Conservation (phyloP, 2,888 invertebrate species). For the Seira musarum region DNA sequence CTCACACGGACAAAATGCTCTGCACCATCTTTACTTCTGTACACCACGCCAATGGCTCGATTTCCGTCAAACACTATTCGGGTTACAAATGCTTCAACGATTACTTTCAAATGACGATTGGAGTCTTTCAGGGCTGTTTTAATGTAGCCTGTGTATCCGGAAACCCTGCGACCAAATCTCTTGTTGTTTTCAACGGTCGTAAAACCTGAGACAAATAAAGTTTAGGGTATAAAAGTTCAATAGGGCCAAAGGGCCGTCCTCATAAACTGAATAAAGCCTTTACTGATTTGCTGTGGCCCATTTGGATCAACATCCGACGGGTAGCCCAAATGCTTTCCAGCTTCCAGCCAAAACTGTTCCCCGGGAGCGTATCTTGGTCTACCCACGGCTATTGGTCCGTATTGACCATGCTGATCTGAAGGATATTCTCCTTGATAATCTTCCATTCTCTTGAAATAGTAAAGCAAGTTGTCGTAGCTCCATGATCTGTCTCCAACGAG, state of each 20-base stretch:
- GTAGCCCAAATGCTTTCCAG: conserved; percentile 18
- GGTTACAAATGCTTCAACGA: conserved; percentile 22
- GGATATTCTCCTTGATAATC: conserved; percentile 33
- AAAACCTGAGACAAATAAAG: conserved; percentile 1
- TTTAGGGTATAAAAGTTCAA: neutral
- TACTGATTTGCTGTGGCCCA: conserved; percentile 35
- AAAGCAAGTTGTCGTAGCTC: conserved; percentile 85
- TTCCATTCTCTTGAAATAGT: conserved; percentile 82
- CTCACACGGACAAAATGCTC: neutral
- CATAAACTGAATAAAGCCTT: neutral
- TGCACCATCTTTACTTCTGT: neutral
- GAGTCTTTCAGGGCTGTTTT: conserved; percentile 14
- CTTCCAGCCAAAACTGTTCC: conserved; percentile 25
- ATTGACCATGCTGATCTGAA: conserved; percentile 36
- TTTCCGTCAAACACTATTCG: neutral
- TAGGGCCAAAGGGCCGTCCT: too few relatives aligned
- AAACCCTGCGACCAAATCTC: conserved; percentile 34
- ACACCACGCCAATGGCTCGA: conserved; percentile 11
- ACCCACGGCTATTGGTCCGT: conserved; percentile 36
- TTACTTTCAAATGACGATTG: conserved; percentile 38
- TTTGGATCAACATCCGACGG: conserved; percentile 34
- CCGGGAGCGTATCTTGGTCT: conserved; percentile 32
- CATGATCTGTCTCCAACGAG: conserved; percentile 83
- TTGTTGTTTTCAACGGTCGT: conserved; percentile 7
- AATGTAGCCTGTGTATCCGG: conserved; percentile 38